Evolutionary conservation across 2,888 invertebrate genomes (phyloP).

Genomic region (Drosophila peninsularis): DNA sequence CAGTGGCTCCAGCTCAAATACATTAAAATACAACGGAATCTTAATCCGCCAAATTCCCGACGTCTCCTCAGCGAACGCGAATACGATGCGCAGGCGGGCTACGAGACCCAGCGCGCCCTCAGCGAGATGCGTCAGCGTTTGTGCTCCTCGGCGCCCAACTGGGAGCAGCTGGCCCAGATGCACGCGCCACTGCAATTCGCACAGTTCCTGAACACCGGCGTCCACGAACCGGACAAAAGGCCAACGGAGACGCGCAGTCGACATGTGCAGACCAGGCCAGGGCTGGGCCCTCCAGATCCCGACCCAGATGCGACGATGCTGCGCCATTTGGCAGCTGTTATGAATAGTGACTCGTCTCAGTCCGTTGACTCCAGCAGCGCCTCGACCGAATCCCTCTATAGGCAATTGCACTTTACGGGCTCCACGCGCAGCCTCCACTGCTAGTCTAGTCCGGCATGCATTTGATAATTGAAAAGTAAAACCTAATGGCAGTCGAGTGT

Average conservation of each 20-base stretch:
- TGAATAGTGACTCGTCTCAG: constrained; percentile 3
- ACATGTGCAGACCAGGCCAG: neutral
- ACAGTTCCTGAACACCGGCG: constrained; percentile 13
- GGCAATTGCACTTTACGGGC: neutral
- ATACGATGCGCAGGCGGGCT: constrained; percentile 1
- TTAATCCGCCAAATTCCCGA: neutral
- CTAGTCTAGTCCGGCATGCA: constrained; percentile 29
- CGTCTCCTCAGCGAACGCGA: neutral
- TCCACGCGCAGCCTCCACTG: constrained; percentile 23
- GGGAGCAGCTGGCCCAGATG: constrained; percentile 20
- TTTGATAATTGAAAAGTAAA: constrained; percentile 57
- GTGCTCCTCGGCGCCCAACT: neutral
- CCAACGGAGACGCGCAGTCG: neutral
- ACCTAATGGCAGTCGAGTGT: constrained; percentile 4
- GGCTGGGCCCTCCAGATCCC: neutral
- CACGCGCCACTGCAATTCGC: constrained; percentile 3
- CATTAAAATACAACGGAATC: neutral
- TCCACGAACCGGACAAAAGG: neutral
- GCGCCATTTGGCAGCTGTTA: constrained; percentile 3
- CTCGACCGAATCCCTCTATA: constrained; percentile 1
- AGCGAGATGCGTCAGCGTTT: constrained; percentile 7
- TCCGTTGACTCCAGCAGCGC: neutral
- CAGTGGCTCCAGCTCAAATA: neutral
- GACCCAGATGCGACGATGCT: constrained; percentile 1
- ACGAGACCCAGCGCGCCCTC: constrained; percentile 24